Conservation (phyloP, 2,888 invertebrate genomes). For the Pollenia labialis region DNA sequence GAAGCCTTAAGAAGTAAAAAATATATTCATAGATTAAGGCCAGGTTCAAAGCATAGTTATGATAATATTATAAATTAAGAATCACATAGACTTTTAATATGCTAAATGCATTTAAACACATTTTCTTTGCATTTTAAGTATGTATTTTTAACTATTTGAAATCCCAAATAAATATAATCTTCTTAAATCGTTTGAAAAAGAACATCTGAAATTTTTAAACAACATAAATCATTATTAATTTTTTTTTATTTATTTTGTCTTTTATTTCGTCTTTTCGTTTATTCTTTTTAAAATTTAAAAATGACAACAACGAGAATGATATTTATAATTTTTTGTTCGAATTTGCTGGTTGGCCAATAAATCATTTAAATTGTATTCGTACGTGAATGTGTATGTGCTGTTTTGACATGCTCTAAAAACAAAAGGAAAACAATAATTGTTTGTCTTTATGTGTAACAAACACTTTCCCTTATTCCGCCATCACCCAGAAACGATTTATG, state of each 20-base stretch:
- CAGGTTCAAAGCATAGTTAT: too few species aligned
- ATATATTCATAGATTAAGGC: too few species aligned
- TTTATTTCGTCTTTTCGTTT: slow-evolving; percentile 31
- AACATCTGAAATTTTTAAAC: slow-evolving; percentile 41
- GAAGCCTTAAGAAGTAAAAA: too few species aligned
- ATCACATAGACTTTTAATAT: too few species aligned
- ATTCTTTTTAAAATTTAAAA: slow-evolving; percentile 23
- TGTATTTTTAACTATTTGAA: neutral
- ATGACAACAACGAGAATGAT: slow-evolving; percentile 24
- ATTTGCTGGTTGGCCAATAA: slow-evolving; percentile 59
- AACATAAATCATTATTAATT: slow-evolving; percentile 57
- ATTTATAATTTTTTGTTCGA: slow-evolving; percentile 15
- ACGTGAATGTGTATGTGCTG: slow-evolving; percentile 39
- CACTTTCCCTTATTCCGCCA: slow-evolving; percentile 66
- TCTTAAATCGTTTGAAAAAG: slow-evolving; percentile 39
- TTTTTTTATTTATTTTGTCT: slow-evolving; percentile 12
- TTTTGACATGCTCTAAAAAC: slow-evolving; percentile 61
- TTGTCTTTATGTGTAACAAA: slow-evolving; percentile 34
- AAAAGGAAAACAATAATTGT: slow-evolving; percentile 38
- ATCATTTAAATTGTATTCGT: slow-evolving; percentile 60
- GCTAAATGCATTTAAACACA: too few species aligned
- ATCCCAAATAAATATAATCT: slow-evolving; percentile 33
- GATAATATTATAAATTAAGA: too few species aligned
- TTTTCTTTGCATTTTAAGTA: neutral
- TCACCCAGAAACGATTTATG: slow-evolving; percentile 56